Conservation (phyloP, 2,797 vertebrate species). For the Mastacembelus armatus region DNA sequence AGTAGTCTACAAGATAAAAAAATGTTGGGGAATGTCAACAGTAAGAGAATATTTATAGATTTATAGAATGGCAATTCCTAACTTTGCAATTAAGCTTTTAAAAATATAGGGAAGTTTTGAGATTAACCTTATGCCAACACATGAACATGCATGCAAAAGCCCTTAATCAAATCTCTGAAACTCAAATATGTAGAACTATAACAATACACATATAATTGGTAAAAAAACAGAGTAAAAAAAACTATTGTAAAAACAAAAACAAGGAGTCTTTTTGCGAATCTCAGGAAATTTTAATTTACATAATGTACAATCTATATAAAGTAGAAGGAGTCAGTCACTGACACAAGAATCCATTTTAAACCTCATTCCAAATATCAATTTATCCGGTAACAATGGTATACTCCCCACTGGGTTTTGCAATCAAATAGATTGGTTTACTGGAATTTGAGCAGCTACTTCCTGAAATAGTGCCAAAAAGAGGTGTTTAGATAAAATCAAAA, state of each 20-base stretch:
- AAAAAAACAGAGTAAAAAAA: conserved; percentile 19
- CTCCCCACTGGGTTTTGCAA: conserved; percentile 41
- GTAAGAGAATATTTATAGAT: too few relatives aligned
- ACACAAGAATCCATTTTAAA: conserved; percentile 11
- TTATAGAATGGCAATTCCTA: too few relatives aligned
- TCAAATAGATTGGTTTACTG: conserved; percentile 62
- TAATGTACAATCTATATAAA: conserved; percentile 1
- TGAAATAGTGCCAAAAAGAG: conserved; percentile 60
- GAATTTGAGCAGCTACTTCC: conserved; percentile 46
- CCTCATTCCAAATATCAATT: conserved; percentile 23
- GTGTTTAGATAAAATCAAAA: conserved; percentile 55
- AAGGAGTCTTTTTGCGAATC: not conserved
- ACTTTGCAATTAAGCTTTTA: conserved; percentile 53
- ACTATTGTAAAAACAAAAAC: not conserved
- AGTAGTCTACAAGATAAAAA: conserved; percentile 20
- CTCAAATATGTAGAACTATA: too few relatives aligned
- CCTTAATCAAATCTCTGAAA: conserved; percentile 53
- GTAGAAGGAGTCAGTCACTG: conserved; percentile 4
- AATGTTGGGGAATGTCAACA: conserved; percentile 24
- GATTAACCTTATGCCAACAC: conserved; percentile 49
- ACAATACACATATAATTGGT: conserved; percentile 1
- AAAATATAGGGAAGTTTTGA: conserved; percentile 23
- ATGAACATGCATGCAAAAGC: conserved; percentile 44
- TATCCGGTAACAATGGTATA: conserved; percentile 37
- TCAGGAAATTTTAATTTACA: not conserved